Base-by-base conservation (phyloP, 2,797 vertebrate genomes). In the Sebastiscus tertius region DNA sequence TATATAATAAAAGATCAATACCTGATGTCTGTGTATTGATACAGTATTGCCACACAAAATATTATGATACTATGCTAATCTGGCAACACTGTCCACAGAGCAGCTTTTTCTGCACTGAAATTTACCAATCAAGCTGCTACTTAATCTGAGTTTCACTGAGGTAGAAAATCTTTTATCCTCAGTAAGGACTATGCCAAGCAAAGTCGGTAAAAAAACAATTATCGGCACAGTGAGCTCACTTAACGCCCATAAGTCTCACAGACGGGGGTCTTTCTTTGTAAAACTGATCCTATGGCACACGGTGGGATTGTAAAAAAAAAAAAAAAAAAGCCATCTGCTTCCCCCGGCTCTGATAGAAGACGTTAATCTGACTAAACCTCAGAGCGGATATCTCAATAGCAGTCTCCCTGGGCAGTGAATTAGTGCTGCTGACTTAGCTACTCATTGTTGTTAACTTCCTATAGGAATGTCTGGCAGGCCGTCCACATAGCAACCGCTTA, bases 311-410 rank as follows among this genome's bases (percentile, higher is more conserved):
- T 87, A 67, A 89, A 88, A 86, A 81, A 75, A 65, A 61, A 69
- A 88, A 84, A 81, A 75, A 66, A 61, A 69, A 78, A 69, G 58
- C 81, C 77, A 89, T 87, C 87, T 84, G 77, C 46, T 72, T 59
- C 36, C 59, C 55, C 71, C 24, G 18, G 74, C 85, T 55, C 27
- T 12, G 63, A 82, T 81, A 82, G 79, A 73, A 86, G 88, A 89
- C 77, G 77, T 90, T 93, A 90, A 92, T 88, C 85, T 90, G 89
- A 83, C 88, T 86, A 87, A 93, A 91, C 86, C 88, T 89, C 81
- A 60, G 79, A 81, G 81, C 46, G 62, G 88, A 92, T 86, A 86
- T 92, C 89, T 92, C 81, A 89, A 91, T 90, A 81, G 80, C 58
- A 54, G 86, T 84, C 84, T 90, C 84, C 78, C 69, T 80, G 79